Conservation (phyloP, 2,888 invertebrate species). For the Thysanoteuthis rhombus region DNA sequence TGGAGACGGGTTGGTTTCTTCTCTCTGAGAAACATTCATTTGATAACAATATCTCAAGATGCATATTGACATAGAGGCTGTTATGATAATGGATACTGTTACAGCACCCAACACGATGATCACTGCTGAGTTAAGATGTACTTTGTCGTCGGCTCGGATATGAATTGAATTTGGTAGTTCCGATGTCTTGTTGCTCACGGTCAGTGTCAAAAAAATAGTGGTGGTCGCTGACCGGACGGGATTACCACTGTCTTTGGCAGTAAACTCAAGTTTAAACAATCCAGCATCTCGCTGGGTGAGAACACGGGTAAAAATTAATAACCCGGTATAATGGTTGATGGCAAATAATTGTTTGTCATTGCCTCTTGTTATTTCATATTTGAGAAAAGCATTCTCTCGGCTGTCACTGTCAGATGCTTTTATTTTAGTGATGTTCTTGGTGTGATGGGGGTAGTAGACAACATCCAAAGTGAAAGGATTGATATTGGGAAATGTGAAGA, state of each 20-base stretch:
- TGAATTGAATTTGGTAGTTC: background rate
- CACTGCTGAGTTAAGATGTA: background rate
- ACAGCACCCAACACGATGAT: background rate
- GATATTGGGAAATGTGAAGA: background rate
- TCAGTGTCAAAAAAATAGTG: background rate
- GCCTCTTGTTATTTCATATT: constrained; percentile 12
- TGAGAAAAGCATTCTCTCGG: background rate
- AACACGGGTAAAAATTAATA: background rate
- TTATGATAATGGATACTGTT: background rate
- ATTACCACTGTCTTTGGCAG: background rate
- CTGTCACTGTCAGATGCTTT: background rate
- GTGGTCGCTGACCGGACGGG: background rate
- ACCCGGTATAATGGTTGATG: background rate
- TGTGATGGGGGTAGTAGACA: background rate
- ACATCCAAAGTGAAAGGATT: background rate
- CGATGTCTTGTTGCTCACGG: background rate
- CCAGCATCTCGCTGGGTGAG: background rate
- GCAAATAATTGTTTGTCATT: background rate
- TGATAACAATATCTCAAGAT: background rate
- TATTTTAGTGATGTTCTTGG: background rate
- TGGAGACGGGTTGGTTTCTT: background rate
- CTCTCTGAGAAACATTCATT: background rate
- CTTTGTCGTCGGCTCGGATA: background rate
- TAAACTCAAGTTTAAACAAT: background rate
- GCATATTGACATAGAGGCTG: background rate